Evolutionary conservation across 2,888 invertebrate species (phyloP).

Genomic region (Laothoe populi): DNA sequence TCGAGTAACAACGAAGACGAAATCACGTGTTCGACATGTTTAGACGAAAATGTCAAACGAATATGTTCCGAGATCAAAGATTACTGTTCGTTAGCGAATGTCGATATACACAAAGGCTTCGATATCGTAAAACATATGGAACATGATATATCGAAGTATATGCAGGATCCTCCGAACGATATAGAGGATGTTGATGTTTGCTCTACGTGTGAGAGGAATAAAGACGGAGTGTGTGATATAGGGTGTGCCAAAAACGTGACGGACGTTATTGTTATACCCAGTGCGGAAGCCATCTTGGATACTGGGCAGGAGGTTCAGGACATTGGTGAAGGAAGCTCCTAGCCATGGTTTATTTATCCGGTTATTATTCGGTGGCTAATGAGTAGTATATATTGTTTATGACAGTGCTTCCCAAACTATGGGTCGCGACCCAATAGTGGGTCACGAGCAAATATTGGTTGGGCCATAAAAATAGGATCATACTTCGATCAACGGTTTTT

Average conservation of each 20-base stretch:
- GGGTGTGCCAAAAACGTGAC: slow-evolving; percentile 63
- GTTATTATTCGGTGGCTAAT: too few species aligned
- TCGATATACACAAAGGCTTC: slow-evolving; percentile 49
- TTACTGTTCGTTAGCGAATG: slow-evolving; percentile 53
- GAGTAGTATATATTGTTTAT: not conserved
- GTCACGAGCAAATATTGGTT: too few species aligned
- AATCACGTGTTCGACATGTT: slow-evolving; percentile 44
- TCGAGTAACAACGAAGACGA: slow-evolving; percentile 73
- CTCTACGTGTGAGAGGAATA: slow-evolving; percentile 50
- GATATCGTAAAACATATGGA: slow-evolving; percentile 58
- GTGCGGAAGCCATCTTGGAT: slow-evolving; percentile 73
- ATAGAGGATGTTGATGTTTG: slow-evolving; percentile 47
- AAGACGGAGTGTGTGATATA: slow-evolving; percentile 50
- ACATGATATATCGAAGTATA: slow-evolving; percentile 40
- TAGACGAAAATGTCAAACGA: slow-evolving; percentile 63
- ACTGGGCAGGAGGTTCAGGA: slow-evolving; percentile 52
- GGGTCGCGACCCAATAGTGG: too few species aligned
- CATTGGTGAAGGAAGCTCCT: slow-evolving; percentile 1
- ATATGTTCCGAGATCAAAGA: slow-evolving; percentile 72
- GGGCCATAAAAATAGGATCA: too few species aligned
- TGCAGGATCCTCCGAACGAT: slow-evolving; percentile 44
- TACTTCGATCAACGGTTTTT: too few species aligned
- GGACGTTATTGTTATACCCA: slow-evolving; percentile 74
- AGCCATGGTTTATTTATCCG: not conserved
- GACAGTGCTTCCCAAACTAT: too few species aligned